These are phyloP conservation scores for Tapirus indicus DNA, from an alignment of 2,797 vertebrate genomes.

Conservation along the genomic window DNA sequence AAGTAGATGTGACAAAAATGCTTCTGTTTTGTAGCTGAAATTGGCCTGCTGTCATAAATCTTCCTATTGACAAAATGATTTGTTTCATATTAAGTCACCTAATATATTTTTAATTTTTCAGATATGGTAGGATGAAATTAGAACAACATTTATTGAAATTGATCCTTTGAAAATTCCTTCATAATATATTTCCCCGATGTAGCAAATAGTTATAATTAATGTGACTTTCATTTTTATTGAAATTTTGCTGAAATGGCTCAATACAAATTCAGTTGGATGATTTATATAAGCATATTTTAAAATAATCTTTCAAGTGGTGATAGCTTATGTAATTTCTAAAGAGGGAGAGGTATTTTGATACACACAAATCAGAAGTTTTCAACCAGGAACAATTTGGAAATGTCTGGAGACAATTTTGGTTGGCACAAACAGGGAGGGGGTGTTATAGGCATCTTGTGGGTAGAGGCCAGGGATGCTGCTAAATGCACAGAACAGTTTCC, in stretches of 20 bases:
- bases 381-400: background rate
- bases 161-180: slow-evolving; percentile 21
- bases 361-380: background rate
- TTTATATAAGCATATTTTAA: background rate
- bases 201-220: slow-evolving; percentile 24
- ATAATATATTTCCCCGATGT: background rate
- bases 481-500: background rate
- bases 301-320: background rate
- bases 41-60: background rate
- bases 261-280: background rate
- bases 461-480: background rate
- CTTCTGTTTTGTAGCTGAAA: background rate
- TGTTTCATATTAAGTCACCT: background rate
- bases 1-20: background rate
- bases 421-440: too few relatives aligned
- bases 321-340: slow-evolving; percentile 23
- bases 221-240: slow-evolving; percentile 32
- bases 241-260: slow-evolving; percentile 20
- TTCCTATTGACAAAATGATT: background rate
- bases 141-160: slow-evolving; percentile 18
- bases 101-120: slow-evolving; percentile 53
- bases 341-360: background rate
- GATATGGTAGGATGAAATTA: background rate
- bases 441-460: rapidly evolving
- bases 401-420: background rate